Evolutionary conservation across 2,888 invertebrate species (phyloP), one percentile per base, ranked within the genome.

Genomic region (Aspidapion aeneum): DNA sequence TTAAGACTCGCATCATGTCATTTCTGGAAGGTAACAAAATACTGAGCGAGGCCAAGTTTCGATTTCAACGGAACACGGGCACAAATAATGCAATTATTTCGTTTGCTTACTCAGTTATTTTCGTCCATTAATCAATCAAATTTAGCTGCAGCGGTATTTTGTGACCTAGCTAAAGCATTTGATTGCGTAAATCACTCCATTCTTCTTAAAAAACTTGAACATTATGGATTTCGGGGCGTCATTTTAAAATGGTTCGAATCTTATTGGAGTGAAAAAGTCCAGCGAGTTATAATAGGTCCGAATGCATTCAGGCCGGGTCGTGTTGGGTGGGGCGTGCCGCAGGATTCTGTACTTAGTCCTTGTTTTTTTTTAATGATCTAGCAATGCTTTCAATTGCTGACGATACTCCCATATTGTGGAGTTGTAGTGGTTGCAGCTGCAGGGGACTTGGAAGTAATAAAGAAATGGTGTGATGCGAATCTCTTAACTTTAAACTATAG

Each of bases 31-130:
- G n/a, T n/a, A n/a, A n/a, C n/a, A 55, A 55, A 3, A 19, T 17
- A 2, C 56, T 55, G 17, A 55, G 7, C 9, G 9, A 35, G 12
- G 19, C 17, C 18, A 3, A 52, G n/a, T 57, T 22, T 57, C 3
- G n/a, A 21, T 57, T 57, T 57, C 2, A 35, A 48, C 21, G 16
- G 2, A 57, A 57, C 35, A 9, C 57, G 2, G 57, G 57, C 48
- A 21, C 18, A 57, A 57, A 57, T 17, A 57, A 57, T 22, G 57
- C 48, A 21, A 17, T 7, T 55, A 20, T 55, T 17, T 9, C 19
- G 17, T 5, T 52, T 55, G 16, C n/a, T 21, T 55, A 19, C n/a
- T n/a, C n/a, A n/a, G n/a, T n/a, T n/a, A 12, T 35, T 35, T 35
- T 35, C 35, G 35, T 35, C 35, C 35, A 35, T 35, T 7, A 35